These are phyloP conservation scores for Leptinotarsa juncta DNA, from an alignment of 2,888 invertebrate genomes.

Conservation along the genomic window DNA sequence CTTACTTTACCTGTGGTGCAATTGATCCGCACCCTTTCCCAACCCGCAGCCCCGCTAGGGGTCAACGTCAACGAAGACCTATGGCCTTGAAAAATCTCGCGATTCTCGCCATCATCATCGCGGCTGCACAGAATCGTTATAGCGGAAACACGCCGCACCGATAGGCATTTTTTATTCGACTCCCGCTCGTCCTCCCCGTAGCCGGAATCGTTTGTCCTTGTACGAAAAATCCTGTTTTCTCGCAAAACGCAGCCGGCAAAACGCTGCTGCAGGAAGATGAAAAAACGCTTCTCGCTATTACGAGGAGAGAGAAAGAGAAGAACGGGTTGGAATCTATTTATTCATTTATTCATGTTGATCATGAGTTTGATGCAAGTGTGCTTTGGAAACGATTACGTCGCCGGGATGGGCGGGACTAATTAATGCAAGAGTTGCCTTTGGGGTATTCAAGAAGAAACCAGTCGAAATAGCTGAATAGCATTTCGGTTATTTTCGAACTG, in stretches of 20 bases:
- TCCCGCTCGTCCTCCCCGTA: slow-evolving; percentile 4
- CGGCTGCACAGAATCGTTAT: slow-evolving; percentile 9
- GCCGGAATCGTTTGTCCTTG: slow-evolving; percentile 37
- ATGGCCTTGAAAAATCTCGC: slow-evolving; percentile 53
- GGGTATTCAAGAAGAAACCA: too few species aligned
- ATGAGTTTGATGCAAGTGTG: background rate
- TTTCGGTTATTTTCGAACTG: too few species aligned
- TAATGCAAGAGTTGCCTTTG: too few species aligned
- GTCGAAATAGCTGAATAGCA: too few species aligned
- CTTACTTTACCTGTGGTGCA: slow-evolving; percentile 20
- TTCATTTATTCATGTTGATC: slow-evolving; percentile 22
- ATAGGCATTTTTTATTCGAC: slow-evolving; percentile 20
- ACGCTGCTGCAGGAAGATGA: slow-evolving; percentile 30
- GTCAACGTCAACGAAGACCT: slow-evolving; percentile 55
- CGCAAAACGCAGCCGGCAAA: slow-evolving; percentile 31
- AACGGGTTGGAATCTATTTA: slow-evolving; percentile 32
- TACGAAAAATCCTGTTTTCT: slow-evolving; percentile 45
- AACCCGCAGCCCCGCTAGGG: slow-evolving; percentile 42
- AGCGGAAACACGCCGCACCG: slow-evolving; percentile 17
- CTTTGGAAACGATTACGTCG: background rate
- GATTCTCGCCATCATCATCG: slow-evolving; percentile 41
- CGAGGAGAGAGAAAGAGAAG: slow-evolving; percentile 13
- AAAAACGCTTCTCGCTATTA: slow-evolving; percentile 13
- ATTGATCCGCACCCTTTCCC: slow-evolving; percentile 20
- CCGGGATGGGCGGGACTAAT: background rate